Evolutionary conservation across 2,888 invertebrate species (phyloP).

Genomic region (Atherix ibis): DNA sequence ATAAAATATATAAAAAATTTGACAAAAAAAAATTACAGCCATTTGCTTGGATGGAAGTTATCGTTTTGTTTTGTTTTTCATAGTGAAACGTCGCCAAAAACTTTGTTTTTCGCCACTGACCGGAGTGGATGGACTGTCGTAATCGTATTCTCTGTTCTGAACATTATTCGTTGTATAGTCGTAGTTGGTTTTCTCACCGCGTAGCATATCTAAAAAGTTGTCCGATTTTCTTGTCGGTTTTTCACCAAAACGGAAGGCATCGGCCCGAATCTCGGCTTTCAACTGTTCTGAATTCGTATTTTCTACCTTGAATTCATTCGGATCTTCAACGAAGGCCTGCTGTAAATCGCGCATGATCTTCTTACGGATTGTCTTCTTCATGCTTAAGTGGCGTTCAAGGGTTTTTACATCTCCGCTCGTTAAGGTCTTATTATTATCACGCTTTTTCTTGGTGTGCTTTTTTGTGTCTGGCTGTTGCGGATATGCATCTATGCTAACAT

Average conservation of each 20-base stretch:
- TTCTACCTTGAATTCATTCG: slow-evolving; percentile 54
- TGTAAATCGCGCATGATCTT: slow-evolving; percentile 72
- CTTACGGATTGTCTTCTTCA: slow-evolving; percentile 75
- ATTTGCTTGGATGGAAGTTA: too few species aligned
- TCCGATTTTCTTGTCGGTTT: slow-evolving; percentile 34
- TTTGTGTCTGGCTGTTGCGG: slow-evolving; percentile 32
- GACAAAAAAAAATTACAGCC: too few species aligned
- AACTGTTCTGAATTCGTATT: slow-evolving; percentile 51
- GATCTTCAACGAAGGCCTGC: slow-evolving; percentile 56
- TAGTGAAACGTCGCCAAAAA: slow-evolving; percentile 53
- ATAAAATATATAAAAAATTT: too few species aligned
- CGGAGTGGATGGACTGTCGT: slow-evolving; percentile 26
- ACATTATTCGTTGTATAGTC: slow-evolving; percentile 14
- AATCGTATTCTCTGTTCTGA: slow-evolving; percentile 34
- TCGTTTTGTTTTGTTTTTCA: slow-evolving; percentile 53
- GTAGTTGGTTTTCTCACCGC: slow-evolving; percentile 32
- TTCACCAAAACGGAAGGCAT: slow-evolving; percentile 46
- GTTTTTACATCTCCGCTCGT: slow-evolving; percentile 55
- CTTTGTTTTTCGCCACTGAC: slow-evolving; percentile 41
- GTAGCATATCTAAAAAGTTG: slow-evolving; percentile 50
- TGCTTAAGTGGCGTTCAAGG: slow-evolving; percentile 63
- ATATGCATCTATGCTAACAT: slow-evolving; percentile 19
- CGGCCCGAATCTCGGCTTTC: slow-evolving; percentile 49
- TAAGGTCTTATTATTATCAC: slow-evolving; percentile 51
- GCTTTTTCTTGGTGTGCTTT: slow-evolving; percentile 37